phyloP scores from a whole-genome alignment of 2,888 invertebrate genomes.

The Eretmocerus hayati region DNA sequence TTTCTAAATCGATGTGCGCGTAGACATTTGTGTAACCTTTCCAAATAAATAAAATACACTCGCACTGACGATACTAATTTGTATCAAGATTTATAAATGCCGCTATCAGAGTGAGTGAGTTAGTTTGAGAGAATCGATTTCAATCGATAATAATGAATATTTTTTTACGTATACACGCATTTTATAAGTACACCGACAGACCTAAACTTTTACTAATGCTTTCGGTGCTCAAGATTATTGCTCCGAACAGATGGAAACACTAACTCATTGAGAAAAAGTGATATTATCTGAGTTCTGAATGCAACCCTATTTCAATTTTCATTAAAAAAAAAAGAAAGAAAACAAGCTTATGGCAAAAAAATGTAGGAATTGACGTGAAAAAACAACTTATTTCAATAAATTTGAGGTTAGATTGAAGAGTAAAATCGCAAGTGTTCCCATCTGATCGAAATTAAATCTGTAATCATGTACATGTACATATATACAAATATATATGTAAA shows the following conservation, averaged over 20 bases:
- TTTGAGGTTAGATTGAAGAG: no score
- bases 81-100: conserved; percentile 24
- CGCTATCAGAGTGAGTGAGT: conserved; percentile 9
- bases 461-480: conserved; percentile 20
- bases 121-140: conserved; percentile 8
- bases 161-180: conserved; percentile 16
- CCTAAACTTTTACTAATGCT: conserved; percentile 16
- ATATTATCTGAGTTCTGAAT: no score
- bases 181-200: conserved; percentile 14
- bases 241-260: no score
- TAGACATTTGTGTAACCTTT: conserved; percentile 23
- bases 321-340: not conserved
- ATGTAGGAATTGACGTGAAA: no score
- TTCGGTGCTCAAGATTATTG: conserved; percentile 11
- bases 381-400: no score
- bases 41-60: conserved; percentile 34
- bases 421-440: no score
- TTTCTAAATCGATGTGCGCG: no score
- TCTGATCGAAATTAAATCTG: no score
- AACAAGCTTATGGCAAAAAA: no score
- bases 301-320: no score
- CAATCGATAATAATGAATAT: no score
- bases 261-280: no score
- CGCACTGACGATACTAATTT: conserved; percentile 38
- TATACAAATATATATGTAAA: conserved; percentile 21